Percentiles rank a stretch among this genome's conserved stretches.
Conservation (phyloP, 2,113 vertebrate species). For the Tragulus kanchil region DNA sequence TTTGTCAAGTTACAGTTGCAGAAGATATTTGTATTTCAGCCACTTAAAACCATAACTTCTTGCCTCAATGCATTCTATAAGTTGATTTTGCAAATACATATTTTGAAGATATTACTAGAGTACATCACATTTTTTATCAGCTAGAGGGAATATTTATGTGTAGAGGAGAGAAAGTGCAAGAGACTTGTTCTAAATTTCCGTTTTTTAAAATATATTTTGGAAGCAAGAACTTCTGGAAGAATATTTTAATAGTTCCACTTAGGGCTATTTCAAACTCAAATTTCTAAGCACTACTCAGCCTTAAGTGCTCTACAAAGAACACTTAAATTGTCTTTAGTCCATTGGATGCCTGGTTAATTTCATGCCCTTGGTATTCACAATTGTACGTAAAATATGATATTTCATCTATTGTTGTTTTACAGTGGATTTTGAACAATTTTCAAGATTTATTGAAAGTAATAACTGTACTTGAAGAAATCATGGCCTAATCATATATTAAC, state of each 20-base stretch:
- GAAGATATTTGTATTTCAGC: conserved; percentile 50
- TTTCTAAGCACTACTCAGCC: conserved; percentile 49
- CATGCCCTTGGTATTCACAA: conserved; percentile 39
- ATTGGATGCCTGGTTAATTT: conserved; percentile 41
- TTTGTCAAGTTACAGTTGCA: neutral
- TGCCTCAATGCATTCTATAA: conserved; percentile 9
- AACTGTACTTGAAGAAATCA: conserved; percentile 62
- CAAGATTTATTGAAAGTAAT: conserved; percentile 63
- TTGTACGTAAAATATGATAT: conserved; percentile 40
- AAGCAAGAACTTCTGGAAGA: neutral
- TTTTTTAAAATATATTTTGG: conserved; percentile 60
- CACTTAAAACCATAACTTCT: neutral
- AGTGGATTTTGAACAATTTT: conserved; percentile 5
- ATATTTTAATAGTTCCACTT: conserved; percentile 8
- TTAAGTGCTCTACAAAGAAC: neutral
- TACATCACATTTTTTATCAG: conserved; percentile 9
- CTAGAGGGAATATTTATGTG: neutral
- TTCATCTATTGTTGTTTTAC: conserved; percentile 65
- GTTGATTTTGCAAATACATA: conserved; percentile 19
- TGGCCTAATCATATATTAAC: conserved; percentile 40
- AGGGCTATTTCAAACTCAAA: conserved; percentile 43
- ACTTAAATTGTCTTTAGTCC: neutral
- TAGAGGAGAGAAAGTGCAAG: conserved; percentile 25
- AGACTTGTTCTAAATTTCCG: neutral
- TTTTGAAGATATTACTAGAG: conserved; percentile 36